Evolutionary conservation across 2,113 vertebrate genomes (phyloP).

Genomic region (Amblyopsis rosae): DNA sequence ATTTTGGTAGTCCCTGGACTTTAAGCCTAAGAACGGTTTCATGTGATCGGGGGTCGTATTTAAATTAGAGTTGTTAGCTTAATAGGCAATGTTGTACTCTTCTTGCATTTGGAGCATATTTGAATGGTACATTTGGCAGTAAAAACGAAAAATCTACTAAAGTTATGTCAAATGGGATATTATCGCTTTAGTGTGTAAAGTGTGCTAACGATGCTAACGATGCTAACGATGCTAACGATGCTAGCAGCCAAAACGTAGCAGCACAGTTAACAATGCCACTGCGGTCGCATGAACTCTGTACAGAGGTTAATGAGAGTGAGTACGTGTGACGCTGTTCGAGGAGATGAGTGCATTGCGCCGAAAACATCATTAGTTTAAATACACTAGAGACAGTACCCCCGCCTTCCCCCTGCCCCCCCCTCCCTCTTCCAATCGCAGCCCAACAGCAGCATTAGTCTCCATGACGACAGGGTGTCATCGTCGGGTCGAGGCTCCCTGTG

Average conservation of each 20-base stretch:
- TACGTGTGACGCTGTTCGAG: constrained; percentile 36
- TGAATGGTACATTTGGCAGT: not conserved
- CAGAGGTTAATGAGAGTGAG: constrained; percentile 39
- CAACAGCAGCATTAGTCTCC: constrained; percentile 76
- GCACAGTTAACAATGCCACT: constrained; percentile 3
- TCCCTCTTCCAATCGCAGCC: constrained; percentile 46
- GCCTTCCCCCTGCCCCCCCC: constrained; percentile 24
- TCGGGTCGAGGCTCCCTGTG: constrained; percentile 74
- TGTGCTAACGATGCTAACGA: no score
- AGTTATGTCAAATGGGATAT: not conserved
- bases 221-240: no score
- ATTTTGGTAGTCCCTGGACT: constrained; percentile 50
- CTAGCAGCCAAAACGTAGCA: not conserved
- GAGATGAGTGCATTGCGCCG: constrained; percentile 54
- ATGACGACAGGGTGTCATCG: constrained; percentile 77
- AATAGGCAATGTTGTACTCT: not conserved
- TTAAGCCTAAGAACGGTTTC: constrained; percentile 40
- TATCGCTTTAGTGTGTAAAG: no score
- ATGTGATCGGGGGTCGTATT: constrained; percentile 16
- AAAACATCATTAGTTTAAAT: constrained; percentile 66
- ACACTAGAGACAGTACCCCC: constrained; percentile 53
- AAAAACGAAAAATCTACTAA: not conserved
- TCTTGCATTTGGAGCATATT: not conserved
- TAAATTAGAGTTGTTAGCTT: not conserved
- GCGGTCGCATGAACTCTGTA: constrained; percentile 16